Conservation (phyloP, 2,888 invertebrate genomes). For the Synanthedon tipuliformis region DNA sequence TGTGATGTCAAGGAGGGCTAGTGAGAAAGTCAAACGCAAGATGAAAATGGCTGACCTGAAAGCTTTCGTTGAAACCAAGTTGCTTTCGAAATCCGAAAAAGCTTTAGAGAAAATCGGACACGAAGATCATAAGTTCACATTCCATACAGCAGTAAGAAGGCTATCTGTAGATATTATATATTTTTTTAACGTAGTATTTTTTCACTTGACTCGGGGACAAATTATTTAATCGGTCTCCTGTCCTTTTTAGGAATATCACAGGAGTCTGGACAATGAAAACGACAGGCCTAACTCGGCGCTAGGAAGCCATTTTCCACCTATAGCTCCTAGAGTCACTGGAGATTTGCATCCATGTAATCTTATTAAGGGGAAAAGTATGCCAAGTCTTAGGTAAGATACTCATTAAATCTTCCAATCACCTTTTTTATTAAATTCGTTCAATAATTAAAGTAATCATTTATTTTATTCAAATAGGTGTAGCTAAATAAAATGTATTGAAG, state of each 20-base stretch:
- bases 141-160: constrained; percentile 70
- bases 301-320: constrained; percentile 72
- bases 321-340: constrained; percentile 63
- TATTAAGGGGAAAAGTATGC: constrained; percentile 96
- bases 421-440: background rate
- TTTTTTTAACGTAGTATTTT: constrained; percentile 18
- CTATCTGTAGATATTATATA: constrained; percentile 68
- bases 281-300: constrained; percentile 79
- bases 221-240: background rate
- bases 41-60: constrained; percentile 93
- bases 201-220: constrained; percentile 1
- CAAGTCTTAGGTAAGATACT: constrained; percentile 83
- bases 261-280: constrained; percentile 85
- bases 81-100: constrained; percentile 91
- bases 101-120: constrained; percentile 90
- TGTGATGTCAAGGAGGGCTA: constrained; percentile 72
- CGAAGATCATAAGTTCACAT: constrained; percentile 74
- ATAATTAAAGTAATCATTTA: background rate
- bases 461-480: background rate
- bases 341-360: constrained; percentile 74
- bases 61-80: constrained; percentile 91
- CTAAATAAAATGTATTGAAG: no score
- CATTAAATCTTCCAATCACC: background rate
- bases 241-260: constrained; percentile 78
- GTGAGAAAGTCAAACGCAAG: constrained; percentile 85